These are phyloP conservation scores for Pseudopleuronectes americanus DNA, from an alignment of 2,797 vertebrate species.

Conservation along the genomic window DNA sequence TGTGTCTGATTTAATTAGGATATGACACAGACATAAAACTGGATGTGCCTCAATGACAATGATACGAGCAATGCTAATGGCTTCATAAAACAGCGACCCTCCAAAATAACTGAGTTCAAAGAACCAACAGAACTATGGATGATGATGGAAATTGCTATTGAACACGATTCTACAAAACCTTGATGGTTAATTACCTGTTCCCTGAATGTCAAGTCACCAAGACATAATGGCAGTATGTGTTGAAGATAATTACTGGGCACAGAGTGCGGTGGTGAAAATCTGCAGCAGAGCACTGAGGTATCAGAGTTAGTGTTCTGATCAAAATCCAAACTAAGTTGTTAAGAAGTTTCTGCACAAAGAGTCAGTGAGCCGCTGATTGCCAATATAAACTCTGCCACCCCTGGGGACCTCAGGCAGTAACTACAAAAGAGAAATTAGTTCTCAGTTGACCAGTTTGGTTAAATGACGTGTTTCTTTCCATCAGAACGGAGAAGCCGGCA, in stretches of 20 bases:
- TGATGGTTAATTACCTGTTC: slow-evolving; percentile 10
- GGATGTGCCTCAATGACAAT: slow-evolving; percentile 44
- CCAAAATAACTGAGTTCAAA: not conserved
- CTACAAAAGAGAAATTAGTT: slow-evolving; percentile 83
- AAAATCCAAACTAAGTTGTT: slow-evolving; percentile 72
- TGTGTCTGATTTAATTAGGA: slow-evolving; percentile 52
- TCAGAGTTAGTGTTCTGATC: slow-evolving; percentile 59
- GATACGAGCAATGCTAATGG: slow-evolving; percentile 13
- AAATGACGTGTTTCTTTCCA: slow-evolving; percentile 83
- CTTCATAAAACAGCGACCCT: slow-evolving; percentile 10
- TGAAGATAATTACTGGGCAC: slow-evolving; percentile 17
- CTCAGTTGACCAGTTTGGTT: slow-evolving; percentile 82
- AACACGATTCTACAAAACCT: not conserved
- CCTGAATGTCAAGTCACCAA: slow-evolving; percentile 3
- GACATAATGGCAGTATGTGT: not conserved
- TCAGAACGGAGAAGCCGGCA: slow-evolving; percentile 73
- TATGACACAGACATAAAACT: slow-evolving; percentile 44
- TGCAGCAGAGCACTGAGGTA: slow-evolving; percentile 33
- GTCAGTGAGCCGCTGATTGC: slow-evolving; percentile 71
- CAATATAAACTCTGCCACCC: slow-evolving; percentile 79
- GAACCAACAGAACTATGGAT: not conserved
- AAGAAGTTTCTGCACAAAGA: slow-evolving; percentile 73
- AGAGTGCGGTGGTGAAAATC: slow-evolving; percentile 17
- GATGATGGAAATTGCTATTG: not conserved
- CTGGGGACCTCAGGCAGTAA: slow-evolving; percentile 76